Conservation (phyloP, 2,113 vertebrate species). For the Brachyhypopomus occidentalis region DNA sequence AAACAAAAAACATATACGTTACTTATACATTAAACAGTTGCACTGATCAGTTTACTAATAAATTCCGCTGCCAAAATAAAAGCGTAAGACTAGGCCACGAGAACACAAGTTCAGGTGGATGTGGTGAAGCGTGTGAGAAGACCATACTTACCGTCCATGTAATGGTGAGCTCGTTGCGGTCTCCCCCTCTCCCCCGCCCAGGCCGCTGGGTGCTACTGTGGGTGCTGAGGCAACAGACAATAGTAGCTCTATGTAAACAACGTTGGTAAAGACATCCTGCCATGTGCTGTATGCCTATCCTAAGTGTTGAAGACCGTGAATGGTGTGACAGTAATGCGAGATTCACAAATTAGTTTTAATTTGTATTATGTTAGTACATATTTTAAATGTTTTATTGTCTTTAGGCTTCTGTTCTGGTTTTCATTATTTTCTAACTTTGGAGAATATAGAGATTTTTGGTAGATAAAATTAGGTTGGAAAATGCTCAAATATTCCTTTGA, state of each 20-base stretch:
- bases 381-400: too few relatives aligned
- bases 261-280: background rate
- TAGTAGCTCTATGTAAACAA: background rate
- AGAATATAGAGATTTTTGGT: too few relatives aligned
- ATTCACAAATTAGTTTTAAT: too few relatives aligned
- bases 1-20: background rate
- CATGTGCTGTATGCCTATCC: background rate
- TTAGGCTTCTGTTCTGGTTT: too few relatives aligned
- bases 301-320: too few relatives aligned
- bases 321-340: too few relatives aligned
- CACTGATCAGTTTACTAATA: background rate
- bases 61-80: background rate
- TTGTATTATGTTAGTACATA: too few relatives aligned
- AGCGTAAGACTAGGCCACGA: background rate
- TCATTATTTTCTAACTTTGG: too few relatives aligned
- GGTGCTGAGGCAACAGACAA: constrained; percentile 77
- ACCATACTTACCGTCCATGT: constrained; percentile 88
- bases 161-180: constrained; percentile 87
- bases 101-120: background rate
- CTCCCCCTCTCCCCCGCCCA: constrained; percentile 91
- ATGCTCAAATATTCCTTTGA: too few relatives aligned
- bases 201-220: constrained; percentile 91
- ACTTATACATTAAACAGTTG: too few relatives aligned
- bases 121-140: background rate
- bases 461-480: too few relatives aligned